Base-by-base conservation (phyloP, 2,888 invertebrate genomes). In the Zeuzera pyrina region DNA sequence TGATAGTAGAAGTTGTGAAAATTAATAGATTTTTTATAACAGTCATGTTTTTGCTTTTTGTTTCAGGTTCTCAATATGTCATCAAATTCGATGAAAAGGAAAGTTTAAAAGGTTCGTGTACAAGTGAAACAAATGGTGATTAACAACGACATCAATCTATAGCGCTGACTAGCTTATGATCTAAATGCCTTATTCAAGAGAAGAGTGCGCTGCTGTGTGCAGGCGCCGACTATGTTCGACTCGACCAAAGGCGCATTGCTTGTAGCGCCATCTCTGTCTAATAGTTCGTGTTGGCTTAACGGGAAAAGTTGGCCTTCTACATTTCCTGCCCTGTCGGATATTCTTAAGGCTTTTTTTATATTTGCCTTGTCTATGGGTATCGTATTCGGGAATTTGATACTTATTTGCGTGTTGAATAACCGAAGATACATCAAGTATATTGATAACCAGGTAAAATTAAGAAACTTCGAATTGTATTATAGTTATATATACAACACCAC, bases 381-480 rank as follows among this genome's bases (percentile, higher is more conserved):
- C 42, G 88, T 94, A 24, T 88, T 89, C 16, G 92, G 93, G 25
- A 94, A 94, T 63, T 84, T 92, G 29, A 81, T 93, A 38, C 87
- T 94, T 15, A 93, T 94, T 45, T 88, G 92, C 49, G 93, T 94
- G 29, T 88, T 94, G 55, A 94, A 94, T 71, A 93, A 92, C 68
- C 86, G 92, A 31, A 86, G 92, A 41, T 93, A 93, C 66, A 88
- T 92, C 54, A 92, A 92, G 58, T 93, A 93, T 60, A 93, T 94
- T 51, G 93, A 93, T 62, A 91, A 93, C 51, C 94, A 94, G 91
- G 94, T 93, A 69, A 71, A 66, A 21, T 33, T 25, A 15, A 30
- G n/a, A n/a, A n/a, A n/a, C n/a, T n/a, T 26, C 12, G 12, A 30
- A 37, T 30, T 14, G 33, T 29, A 26, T 15, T 16, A 19, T 25